These are phyloP conservation scores for Troglohyphantes excavatus DNA, from an alignment of 2,888 invertebrate genomes.

Conservation along the genomic window DNA sequence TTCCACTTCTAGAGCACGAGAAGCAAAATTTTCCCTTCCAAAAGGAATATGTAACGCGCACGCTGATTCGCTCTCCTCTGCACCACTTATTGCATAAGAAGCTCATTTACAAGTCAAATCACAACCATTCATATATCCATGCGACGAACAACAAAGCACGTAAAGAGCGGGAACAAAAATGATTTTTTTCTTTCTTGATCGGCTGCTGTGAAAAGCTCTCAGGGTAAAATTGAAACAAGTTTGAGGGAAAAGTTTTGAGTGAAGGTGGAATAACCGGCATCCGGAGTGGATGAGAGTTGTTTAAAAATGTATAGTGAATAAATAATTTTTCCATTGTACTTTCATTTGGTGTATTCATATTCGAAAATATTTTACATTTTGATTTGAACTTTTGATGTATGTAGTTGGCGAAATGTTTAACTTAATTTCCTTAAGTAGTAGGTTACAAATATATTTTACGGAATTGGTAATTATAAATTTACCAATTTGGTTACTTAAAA, in stretches of 20 bases:
- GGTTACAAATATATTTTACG: no score
- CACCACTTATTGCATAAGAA: constrained; percentile 62
- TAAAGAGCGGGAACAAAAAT: constrained; percentile 22
- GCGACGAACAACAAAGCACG: constrained; percentile 60
- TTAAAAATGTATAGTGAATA: no score
- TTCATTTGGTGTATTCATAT: no score
- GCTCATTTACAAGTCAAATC: constrained; percentile 75
- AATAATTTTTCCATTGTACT: no score
- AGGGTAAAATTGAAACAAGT: constrained; percentile 22
- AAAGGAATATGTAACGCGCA: constrained; percentile 40
- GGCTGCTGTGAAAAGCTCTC: neutral
- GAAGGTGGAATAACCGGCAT: neutral
- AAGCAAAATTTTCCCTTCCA: constrained; percentile 57
- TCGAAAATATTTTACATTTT: no score
- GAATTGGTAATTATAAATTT: no score
- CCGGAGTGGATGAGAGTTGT: no score
- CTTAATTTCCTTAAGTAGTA: no score
- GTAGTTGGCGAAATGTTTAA: no score
- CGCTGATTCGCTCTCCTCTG: constrained; percentile 27
- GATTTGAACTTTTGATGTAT: no score
- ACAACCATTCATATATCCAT: constrained; percentile 67
- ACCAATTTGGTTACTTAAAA: no score
- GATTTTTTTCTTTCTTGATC: constrained; percentile 7
- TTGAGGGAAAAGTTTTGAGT: neutral
- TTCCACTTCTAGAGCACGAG: constrained; percentile 53